A percentile compares a stretch with the other conserved stretches of the same genome.
phyloP scores from a whole-genome alignment of 1,140 invertebrate genomes.

The Dendroctonus valens region DNA sequence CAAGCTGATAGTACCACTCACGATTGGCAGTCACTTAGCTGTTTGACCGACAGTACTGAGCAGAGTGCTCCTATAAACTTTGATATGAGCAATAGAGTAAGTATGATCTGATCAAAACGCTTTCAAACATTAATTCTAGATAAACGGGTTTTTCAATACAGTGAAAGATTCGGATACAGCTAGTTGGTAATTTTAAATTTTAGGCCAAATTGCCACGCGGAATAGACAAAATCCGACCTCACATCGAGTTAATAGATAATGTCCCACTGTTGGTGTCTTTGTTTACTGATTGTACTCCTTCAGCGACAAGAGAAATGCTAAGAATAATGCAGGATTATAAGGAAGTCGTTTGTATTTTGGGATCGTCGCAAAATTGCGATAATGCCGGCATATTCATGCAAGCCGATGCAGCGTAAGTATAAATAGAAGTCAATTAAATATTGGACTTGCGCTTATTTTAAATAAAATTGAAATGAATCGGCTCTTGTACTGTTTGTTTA shows the following conservation, averaged over 20 bases:
- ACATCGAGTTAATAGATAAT: conserved; percentile 94
- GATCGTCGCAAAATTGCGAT: conserved; percentile 81
- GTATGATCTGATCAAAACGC: neutral
- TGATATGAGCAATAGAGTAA: conserved; percentile 87
- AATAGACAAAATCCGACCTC: conserved; percentile 94
- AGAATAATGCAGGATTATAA: conserved; percentile 95
- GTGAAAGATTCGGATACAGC: neutral
- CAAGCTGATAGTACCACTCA: conserved; percentile 55
- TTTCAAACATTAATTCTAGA: neutral
- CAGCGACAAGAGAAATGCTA: conserved; percentile 86
- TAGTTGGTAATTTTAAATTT: conserved; percentile 9
- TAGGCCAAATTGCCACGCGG: conserved; percentile 92
- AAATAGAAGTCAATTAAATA: too few relatives aligned
- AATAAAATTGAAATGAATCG: too few relatives aligned
- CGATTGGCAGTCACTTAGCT: conserved; percentile 77
- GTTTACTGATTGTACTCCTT: conserved; percentile 93
- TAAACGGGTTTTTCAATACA: neutral
- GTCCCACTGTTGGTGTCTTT: conserved; percentile 93
- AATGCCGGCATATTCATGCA: conserved; percentile 92
- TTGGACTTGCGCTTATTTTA: too few relatives aligned
- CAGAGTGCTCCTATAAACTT: conserved; percentile 86
- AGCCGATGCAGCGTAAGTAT: conserved; percentile 83
- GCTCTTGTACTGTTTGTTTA: too few relatives aligned
- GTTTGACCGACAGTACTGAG: conserved; percentile 83
- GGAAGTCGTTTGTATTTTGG: conserved; percentile 88